Evolutionary conservation across 2,888 invertebrate species (phyloP), one percentile per base, ranked within the genome.

Genomic region (Protonemura montana): DNA sequence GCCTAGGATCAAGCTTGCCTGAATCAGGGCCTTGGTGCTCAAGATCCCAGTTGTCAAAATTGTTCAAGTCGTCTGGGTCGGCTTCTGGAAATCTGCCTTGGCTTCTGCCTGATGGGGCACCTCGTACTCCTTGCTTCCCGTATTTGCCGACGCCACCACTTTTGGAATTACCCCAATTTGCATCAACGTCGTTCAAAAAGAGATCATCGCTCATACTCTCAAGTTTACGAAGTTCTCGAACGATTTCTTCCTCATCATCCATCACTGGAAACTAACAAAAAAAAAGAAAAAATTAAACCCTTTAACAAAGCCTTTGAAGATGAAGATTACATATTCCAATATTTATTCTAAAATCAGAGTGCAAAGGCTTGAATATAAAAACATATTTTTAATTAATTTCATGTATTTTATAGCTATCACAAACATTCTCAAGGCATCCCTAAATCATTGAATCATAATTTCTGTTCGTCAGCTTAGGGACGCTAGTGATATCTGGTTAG

Each of bases 171-270:
- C 27, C 28, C 81, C 81, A 81, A n/a, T 3, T 7, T 0, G 84
- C 85, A 5, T 85, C 87, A n/a, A 86, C 87, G 82, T 87, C 87
- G 76, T 85, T 86, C 81, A 87, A 86, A 76, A 82, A 87, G 0
- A 87, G 82, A 81, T 87, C 87, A 81, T 85, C 86, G n/a, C 76
- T 82, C 85, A 87, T 35, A 13, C 85, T 81, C 16, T 87, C 86
- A 21, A 87, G 77, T 28, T 86, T 81, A 26, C 82, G 86, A 6
- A 87, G 21, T 30, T 86, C 87, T 10, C 87, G 82, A 21, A 87
- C 76, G 25, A 76, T 82, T 29, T 86, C 87, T 16, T 83, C 85
- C 76, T 87, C 87, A 82, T 86, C 86, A 29, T 81, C 81, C 81
- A 81, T 81, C 27, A 78, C 28, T 27, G 35, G 35, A 35, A 35